These are phyloP conservation scores for Trachelus iudaicus DNA, from an alignment of 2,888 invertebrate genomes.

Conservation along the genomic window DNA sequence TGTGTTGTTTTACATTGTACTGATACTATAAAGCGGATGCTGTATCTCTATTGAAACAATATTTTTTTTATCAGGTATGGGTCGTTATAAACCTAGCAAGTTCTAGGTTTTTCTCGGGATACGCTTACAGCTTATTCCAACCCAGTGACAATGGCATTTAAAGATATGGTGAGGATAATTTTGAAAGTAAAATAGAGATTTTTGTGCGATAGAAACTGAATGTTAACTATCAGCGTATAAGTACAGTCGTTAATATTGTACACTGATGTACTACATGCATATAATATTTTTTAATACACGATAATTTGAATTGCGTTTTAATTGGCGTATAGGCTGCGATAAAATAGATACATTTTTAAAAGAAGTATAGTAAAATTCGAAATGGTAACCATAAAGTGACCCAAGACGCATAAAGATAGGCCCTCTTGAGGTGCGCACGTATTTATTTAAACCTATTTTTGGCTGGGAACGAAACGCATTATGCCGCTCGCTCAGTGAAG, in stretches of 20 bases:
- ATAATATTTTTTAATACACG: too few species aligned
- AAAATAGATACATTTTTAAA: not conserved
- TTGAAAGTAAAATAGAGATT: not conserved
- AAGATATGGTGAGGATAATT: not conserved
- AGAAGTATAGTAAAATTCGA: not conserved
- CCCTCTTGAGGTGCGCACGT: slow-evolving; percentile 8
- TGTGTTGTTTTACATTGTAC: not conserved
- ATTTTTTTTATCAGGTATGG: not conserved
- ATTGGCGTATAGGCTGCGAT: not conserved
- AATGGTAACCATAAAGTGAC: not conserved
- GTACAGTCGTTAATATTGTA: too few species aligned
- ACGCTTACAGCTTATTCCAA: too few species aligned
- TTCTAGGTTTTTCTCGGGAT: too few species aligned
- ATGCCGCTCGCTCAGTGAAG: slow-evolving; percentile 29
- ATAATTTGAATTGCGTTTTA: too few species aligned
- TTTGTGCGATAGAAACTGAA: too few species aligned
- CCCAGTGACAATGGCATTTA: too few species aligned
- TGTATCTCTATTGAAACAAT: not conserved
- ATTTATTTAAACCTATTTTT: slow-evolving; percentile 51
- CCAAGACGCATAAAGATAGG: not conserved
- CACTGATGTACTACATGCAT: too few species aligned
- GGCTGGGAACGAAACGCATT: slow-evolving; percentile 42
- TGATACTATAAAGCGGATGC: not conserved
- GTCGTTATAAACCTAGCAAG: not conserved
- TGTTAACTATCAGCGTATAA: too few species aligned